Base-by-base conservation (phyloP, 2,888 invertebrate species). In the Drosophila algonquin region DNA sequence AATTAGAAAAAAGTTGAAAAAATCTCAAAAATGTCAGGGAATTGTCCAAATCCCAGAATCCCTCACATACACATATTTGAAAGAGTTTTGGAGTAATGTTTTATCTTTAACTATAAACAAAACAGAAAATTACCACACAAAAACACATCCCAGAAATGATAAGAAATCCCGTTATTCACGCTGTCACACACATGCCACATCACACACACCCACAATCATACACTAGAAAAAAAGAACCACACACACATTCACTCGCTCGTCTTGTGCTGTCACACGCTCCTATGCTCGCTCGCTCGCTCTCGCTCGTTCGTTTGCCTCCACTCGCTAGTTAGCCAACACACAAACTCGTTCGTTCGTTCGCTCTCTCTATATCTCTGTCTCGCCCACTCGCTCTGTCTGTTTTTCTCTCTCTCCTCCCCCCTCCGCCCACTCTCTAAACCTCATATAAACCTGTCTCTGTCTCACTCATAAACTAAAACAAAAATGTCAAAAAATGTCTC, bases 281-380 rank as follows among this genome's bases (percentile, higher is more conserved):
- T 58, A 40, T 75, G 85, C 67, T 65, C 74, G 77, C 77, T 65
- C 70, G 77, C 77, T 72, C 76, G 65, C 65, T 62, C 76, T 63
- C 84, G 73, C 81, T 63, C 67, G 72, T 65, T 59, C 63, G 73
- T 74, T 76, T 81, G 81, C 61, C 71, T 53, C 54, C 70, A 48
- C 74, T 54, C 62, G 54, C 60, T 63, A 56, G 57, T 62, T 44
- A 21, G 44, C 57, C 52, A 45, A 60, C 68, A 63, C 53, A 55
- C 52, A 54, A 75, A 69, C 65, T 8, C 56, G 64, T 70, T 78
- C 76, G 74, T 72, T 78, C 76, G 74, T 72, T 60, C 63, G 14
- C 40, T 14, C 61, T 55, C 64, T 55, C 63, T 59, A 48, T 57
- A 55, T 59, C 52, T 70, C 70, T 67, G 44, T 67, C 69, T 69